Conservation (phyloP, 2,113 vertebrate genomes). For the Lagenorhynchus albirostris region DNA sequence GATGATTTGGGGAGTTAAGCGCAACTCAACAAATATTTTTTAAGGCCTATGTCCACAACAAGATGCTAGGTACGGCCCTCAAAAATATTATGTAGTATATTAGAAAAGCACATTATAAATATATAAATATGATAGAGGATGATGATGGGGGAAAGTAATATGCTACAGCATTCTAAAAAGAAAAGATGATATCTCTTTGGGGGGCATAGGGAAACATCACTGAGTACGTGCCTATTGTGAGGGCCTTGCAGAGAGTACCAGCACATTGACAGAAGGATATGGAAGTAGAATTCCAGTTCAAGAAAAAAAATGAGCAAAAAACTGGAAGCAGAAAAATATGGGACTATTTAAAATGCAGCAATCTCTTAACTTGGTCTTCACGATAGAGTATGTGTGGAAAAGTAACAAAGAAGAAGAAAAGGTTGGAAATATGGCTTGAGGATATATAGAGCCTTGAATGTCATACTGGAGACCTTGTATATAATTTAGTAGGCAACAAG, state of each 20-base stretch:
- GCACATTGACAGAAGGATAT: not conserved
- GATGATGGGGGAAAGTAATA: not conserved
- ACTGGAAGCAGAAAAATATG: not conserved
- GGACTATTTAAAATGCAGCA: not conserved
- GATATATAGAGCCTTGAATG: not conserved
- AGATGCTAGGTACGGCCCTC: not conserved
- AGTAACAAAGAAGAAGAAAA: not conserved
- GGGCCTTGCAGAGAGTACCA: not conserved
- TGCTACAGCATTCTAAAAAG: not conserved
- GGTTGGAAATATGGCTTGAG: not conserved
- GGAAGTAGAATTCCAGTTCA: not conserved
- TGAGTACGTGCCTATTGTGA: not conserved
- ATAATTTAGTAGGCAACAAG: constrained; percentile 41
- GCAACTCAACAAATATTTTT: not conserved
- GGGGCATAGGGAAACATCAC: not conserved
- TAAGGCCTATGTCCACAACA: not conserved
- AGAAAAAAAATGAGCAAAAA: constrained; percentile 6
- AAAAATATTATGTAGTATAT: not conserved
- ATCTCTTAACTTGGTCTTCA: not conserved
- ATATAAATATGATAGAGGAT: not conserved
- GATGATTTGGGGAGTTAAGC: not conserved
- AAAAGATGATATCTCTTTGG: not conserved
- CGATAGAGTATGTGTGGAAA: not conserved
- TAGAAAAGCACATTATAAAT: not conserved
- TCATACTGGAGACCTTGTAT: not conserved